phyloP scores from a whole-genome alignment of 2,888 invertebrate genomes.

The Trachelus troglodyta region DNA sequence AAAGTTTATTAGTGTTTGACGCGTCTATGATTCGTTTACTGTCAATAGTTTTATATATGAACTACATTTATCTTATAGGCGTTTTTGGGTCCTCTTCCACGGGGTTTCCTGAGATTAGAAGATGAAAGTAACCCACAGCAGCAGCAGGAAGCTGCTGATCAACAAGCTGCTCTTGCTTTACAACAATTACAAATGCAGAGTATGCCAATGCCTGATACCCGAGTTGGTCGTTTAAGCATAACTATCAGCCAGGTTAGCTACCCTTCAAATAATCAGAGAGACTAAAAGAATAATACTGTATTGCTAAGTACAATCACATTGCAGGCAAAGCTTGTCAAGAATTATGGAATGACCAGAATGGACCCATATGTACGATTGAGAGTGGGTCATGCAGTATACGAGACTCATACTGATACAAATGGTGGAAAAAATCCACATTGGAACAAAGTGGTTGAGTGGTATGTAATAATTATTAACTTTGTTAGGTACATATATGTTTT shows the following conservation, averaged over 20 bases:
- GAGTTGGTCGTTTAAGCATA: slow-evolving; percentile 81
- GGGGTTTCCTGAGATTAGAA: slow-evolving; percentile 77
- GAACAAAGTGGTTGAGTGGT: slow-evolving; percentile 96
- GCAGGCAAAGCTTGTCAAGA: slow-evolving; percentile 89
- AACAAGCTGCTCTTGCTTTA: slow-evolving; percentile 80
- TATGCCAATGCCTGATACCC: slow-evolving; percentile 68
- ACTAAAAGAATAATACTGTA: neutral
- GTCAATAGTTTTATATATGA: slow-evolving; percentile 2
- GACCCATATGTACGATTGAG: slow-evolving; percentile 95
- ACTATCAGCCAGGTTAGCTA: slow-evolving; percentile 77
- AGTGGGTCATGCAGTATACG: slow-evolving; percentile 94
- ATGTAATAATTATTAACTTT: slow-evolving; percentile 34
- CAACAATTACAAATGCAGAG: slow-evolving; percentile 73
- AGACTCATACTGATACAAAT: slow-evolving; percentile 94
- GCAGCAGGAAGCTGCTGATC: slow-evolving; percentile 81
- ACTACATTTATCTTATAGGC: slow-evolving; percentile 68
- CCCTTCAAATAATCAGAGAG: neutral
- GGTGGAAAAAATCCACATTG: slow-evolving; percentile 96
- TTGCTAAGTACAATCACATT: slow-evolving; percentile 18
- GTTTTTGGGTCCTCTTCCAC: slow-evolving; percentile 82
- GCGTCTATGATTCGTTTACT: neutral
- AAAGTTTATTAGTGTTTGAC: neutral
- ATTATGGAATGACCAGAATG: slow-evolving; percentile 95
- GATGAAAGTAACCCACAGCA: slow-evolving; percentile 71
- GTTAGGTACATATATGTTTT: neutral